Evolutionary conservation across 2,888 invertebrate species (phyloP), one percentile per base, ranked within the genome.

Genomic region (Tromatobia lineatoria): DNA sequence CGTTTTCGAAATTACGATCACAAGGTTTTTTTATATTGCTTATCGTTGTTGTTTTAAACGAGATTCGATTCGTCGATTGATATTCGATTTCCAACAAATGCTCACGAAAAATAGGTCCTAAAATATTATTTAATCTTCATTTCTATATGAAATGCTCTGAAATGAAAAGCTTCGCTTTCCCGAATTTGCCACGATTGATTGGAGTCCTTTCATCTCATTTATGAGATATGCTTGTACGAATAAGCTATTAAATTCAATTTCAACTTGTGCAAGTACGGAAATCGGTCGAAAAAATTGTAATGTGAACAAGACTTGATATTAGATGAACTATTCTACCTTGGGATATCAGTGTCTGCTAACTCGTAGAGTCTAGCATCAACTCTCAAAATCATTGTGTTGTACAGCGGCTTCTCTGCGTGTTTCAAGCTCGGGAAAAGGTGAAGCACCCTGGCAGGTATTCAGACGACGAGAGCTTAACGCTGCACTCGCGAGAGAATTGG

Each of bases 401-500:
- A 29, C 25, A 18, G 11, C 42, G 25, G 61, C 61, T 74, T 66
- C 45, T 4, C 45, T 54, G 52, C 29, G 38, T 50, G 64, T 20
- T 25, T 67, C 50, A 45, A 54, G 50, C 59, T 34, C 18, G 61
- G 29, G 38, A 61, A 66, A 61, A 50, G 73, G 71, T 79, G 71
- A 85, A 75, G 70, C 73, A 70, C 82, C 79, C 73, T 70, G 71
- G 45, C 69, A 50, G 47, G 57, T 67, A 74, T 80, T 61, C 47
- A 66, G 34, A 82, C 69, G 57, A 52, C 78, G 61, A 82, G 80
- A 38, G 81, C 61, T 85, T 84, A 85, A 85, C 81, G 83, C 75
- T 77, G 83, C 77, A 84, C 76, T 82, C 82, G 77, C 66, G 73
- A 73, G 81, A 80, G 61, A 88, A 87, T 86, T 70, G 82, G 79